Evolutionary conservation across 2,797 vertebrate genomes (phyloP).

Genomic region (Lateolabrax maculatus): DNA sequence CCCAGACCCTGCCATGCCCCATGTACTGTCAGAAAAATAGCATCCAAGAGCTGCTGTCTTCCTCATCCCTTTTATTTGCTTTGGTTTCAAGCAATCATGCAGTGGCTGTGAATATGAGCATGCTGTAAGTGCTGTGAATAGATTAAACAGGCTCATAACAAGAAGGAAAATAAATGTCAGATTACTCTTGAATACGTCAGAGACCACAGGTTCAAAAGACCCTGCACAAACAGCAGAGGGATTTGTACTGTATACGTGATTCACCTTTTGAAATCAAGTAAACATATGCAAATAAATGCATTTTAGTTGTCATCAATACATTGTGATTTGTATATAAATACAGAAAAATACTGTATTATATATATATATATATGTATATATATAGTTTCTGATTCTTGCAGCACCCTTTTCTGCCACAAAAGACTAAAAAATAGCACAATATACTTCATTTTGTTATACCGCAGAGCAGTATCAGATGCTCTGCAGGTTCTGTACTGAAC

Average conservation of each 20-base stretch:
- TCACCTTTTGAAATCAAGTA: constrained; percentile 40
- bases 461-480: too few species aligned
- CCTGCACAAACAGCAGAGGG: constrained; percentile 10
- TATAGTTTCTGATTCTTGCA: constrained; percentile 10
- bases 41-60: constrained; percentile 34
- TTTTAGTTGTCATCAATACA: constrained; percentile 6
- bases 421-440: not conserved
- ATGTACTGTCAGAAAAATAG: constrained; percentile 20
- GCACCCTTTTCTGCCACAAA: not conserved
- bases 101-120: not conserved
- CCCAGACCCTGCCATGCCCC: constrained; percentile 14
- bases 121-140: not conserved
- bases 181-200: constrained; percentile 26
- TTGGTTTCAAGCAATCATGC: constrained; percentile 26
- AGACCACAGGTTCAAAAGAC: constrained; percentile 18
- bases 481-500: constrained; percentile 19
- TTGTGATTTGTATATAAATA: constrained; percentile 13
- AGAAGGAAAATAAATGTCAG: constrained; percentile 44
- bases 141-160: constrained; percentile 43
- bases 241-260: constrained; percentile 17
- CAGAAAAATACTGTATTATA: not conserved
- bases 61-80: constrained; percentile 45
- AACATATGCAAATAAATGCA: constrained; percentile 47
- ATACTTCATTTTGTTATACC: not conserved
- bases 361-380: too few species aligned